These are phyloP conservation scores for Scotopteryx bipunctaria DNA, from an alignment of 2,888 invertebrate species.

Conservation along the genomic window DNA sequence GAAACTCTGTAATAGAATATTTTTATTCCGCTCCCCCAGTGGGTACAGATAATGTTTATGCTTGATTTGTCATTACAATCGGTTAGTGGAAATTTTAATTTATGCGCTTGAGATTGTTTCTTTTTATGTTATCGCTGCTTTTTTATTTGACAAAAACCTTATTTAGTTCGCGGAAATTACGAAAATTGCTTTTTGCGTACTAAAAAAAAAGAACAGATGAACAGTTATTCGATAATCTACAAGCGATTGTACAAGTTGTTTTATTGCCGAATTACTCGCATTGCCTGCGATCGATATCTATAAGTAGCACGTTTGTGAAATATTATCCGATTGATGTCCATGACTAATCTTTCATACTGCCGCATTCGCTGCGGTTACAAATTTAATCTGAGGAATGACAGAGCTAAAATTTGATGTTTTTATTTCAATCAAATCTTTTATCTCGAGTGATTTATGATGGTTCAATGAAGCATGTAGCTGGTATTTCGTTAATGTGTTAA, in stretches of 20 bases:
- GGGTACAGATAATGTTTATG: slow-evolving; percentile 69
- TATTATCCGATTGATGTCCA: slow-evolving; percentile 62
- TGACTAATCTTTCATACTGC: slow-evolving; percentile 65
- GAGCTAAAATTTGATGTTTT: slow-evolving; percentile 62
- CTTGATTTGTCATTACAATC: slow-evolving; percentile 71
- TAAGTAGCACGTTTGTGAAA: slow-evolving; percentile 45
- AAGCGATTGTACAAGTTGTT: slow-evolving; percentile 32
- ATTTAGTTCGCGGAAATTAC: slow-evolving; percentile 67
- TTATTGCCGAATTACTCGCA: slow-evolving; percentile 19
- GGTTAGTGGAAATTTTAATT: slow-evolving; percentile 81
- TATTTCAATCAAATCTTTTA: slow-evolving; percentile 75
- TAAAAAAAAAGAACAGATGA: slow-evolving; percentile 48
- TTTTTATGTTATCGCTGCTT: slow-evolving; percentile 72
- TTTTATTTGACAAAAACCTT: slow-evolving; percentile 63
- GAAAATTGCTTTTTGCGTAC: slow-evolving; percentile 53
- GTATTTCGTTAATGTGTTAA: slow-evolving; percentile 26
- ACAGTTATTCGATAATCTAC: slow-evolving; percentile 40
- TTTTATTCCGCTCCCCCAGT: slow-evolving; percentile 59
- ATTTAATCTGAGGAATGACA: slow-evolving; percentile 76
- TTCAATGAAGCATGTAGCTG: slow-evolving; percentile 28
- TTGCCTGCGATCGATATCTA: slow-evolving; percentile 22
- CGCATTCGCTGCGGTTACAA: slow-evolving; percentile 70
- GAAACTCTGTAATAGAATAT: slow-evolving; percentile 50
- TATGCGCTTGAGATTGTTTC: slow-evolving; percentile 77
- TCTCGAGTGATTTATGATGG: slow-evolving; percentile 69